Conservation (phyloP, 2,888 invertebrate species). For the Erebia palarica region DNA sequence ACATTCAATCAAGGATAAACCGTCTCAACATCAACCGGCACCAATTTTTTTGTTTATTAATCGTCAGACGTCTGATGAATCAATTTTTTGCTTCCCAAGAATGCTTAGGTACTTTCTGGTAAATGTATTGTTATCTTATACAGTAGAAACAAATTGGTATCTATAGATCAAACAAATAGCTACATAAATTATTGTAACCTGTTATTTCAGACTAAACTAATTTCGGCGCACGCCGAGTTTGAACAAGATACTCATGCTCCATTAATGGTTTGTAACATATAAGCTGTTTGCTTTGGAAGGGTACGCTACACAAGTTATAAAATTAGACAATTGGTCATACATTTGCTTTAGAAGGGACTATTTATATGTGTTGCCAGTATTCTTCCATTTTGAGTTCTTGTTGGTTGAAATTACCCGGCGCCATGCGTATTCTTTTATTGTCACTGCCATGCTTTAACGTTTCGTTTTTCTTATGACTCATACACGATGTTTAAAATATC, state of each 20-base stretch:
- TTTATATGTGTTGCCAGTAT: slow-evolving; percentile 62
- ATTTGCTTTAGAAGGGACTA: slow-evolving; percentile 57
- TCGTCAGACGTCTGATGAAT: slow-evolving; percentile 17
- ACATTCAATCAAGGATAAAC: slow-evolving; percentile 10
- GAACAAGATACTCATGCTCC: slow-evolving; percentile 13
- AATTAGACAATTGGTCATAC: slow-evolving; percentile 78
- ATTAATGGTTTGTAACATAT: slow-evolving; percentile 33
- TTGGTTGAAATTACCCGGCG: slow-evolving; percentile 76
- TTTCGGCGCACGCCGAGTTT: slow-evolving; percentile 5
- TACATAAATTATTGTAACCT: slow-evolving; percentile 16
- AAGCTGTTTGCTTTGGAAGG: slow-evolving; percentile 20
- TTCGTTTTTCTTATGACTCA: slow-evolving; percentile 74
- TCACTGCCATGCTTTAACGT: slow-evolving; percentile 57
- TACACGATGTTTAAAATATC: slow-evolving; percentile 63
- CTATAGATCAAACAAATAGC: not conserved
- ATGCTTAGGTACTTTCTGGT: not conserved
- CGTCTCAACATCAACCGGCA: not conserved
- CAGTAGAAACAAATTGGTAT: not conserved
- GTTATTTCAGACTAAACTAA: slow-evolving; percentile 19
- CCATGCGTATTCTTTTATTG: slow-evolving; percentile 68
- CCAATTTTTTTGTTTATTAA: slow-evolving; percentile 7
- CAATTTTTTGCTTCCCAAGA: slow-evolving; percentile 22
- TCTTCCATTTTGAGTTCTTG: slow-evolving; percentile 68
- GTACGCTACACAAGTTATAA: slow-evolving; percentile 49
- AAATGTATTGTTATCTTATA: slow-evolving; percentile 9